Evolutionary conservation across 64 coral and sea anemone species (phyloP).

Genomic region (Montipora capricornis): DNA sequence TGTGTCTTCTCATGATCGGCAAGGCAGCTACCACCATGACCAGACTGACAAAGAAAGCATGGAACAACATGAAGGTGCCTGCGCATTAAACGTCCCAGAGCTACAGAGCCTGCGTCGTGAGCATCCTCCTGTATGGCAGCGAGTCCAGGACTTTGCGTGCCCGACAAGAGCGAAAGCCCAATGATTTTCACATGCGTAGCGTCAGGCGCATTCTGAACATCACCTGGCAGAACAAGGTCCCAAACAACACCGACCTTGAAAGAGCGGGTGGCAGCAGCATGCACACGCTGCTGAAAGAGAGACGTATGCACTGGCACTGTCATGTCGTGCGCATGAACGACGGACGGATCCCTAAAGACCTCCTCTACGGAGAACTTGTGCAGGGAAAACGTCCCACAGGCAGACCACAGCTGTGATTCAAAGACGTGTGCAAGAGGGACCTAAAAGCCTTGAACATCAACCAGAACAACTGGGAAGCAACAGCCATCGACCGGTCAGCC

Average conservation of each 20-base stretch:
- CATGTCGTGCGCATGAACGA: slow-evolving; percentile 18
- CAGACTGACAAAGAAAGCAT: not conserved
- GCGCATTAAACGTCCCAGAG: not conserved
- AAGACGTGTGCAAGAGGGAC: too few species aligned
- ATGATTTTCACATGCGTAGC: not conserved
- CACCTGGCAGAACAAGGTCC: slow-evolving; percentile 23
- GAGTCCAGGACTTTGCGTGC: slow-evolving; percentile 1
- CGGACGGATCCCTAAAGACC: slow-evolving; percentile 16
- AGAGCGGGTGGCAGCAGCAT: not conserved
- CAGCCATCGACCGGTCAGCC: too few species aligned
- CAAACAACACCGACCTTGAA: slow-evolving; percentile 5
- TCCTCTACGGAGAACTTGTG: not conserved
- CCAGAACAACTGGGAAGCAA: too few species aligned
- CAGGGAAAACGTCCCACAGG: not conserved
- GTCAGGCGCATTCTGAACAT: slow-evolving; percentile 4
- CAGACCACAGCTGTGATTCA: too few species aligned
- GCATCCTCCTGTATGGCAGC: slow-evolving; percentile 21
- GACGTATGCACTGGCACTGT: not conserved
- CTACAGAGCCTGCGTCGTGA: slow-evolving; percentile 39
- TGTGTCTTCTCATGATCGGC: too few species aligned
- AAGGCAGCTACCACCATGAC: slow-evolving; percentile 20
- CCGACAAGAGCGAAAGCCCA: not conserved
- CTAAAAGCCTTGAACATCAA: too few species aligned
- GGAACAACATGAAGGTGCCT: slow-evolving; percentile 2
- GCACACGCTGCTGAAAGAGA: not conserved